Percentiles rank a stretch among this genome's conserved stretches.
Evolutionary conservation across 1,140 invertebrate species (phyloP).

Genomic region (Augochlora pura): DNA sequence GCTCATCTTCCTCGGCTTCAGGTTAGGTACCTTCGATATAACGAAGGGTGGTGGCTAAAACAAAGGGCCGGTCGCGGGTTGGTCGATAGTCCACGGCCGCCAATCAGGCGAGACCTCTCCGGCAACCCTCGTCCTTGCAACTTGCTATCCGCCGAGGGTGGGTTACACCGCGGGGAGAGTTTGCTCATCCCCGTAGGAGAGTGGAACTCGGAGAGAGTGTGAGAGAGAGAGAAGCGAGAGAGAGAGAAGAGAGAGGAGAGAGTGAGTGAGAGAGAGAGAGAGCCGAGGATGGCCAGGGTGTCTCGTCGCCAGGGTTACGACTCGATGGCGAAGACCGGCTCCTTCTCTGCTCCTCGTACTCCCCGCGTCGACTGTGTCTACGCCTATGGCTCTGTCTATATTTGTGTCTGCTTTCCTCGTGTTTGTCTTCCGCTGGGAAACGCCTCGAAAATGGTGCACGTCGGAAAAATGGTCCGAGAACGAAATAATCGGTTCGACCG

Average conservation of each 20-base stretch:
- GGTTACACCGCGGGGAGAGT: conserved; percentile 63
- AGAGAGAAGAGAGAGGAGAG: conserved; percentile 18
- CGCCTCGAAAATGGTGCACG: conserved; percentile 19
- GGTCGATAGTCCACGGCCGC: conserved; percentile 78
- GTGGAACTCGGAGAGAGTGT: conserved; percentile 46
- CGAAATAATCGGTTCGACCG: not conserved
- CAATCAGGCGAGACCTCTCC: conserved; percentile 76
- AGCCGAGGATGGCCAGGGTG: conserved; percentile 56
- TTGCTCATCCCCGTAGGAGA: conserved; percentile 66
- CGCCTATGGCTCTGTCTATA: conserved; percentile 53
- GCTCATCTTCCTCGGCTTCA: conserved; percentile 55
- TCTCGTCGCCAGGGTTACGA: conserved; percentile 74
- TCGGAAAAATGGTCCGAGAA: conserved; percentile 30
- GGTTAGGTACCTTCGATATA: conserved; percentile 59
- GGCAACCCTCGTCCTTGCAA: conserved; percentile 72
- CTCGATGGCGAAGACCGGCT: conserved; percentile 53
- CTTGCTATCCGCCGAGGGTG: conserved; percentile 62
- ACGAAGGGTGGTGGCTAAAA: conserved; percentile 77
- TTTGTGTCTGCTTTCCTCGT: conserved; percentile 31
- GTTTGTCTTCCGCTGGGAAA: conserved; percentile 17
- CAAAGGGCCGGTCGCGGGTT: conserved; percentile 76
- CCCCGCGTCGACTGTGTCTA: conserved; percentile 5
- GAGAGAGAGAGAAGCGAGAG: conserved; percentile 7
- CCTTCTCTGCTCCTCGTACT: conserved; percentile 19
- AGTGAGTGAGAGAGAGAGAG: not conserved